Evolutionary conservation across 2,888 invertebrate genomes (phyloP), one percentile per base, ranked within the genome.

Genomic region (Stenodema calcarata): DNA sequence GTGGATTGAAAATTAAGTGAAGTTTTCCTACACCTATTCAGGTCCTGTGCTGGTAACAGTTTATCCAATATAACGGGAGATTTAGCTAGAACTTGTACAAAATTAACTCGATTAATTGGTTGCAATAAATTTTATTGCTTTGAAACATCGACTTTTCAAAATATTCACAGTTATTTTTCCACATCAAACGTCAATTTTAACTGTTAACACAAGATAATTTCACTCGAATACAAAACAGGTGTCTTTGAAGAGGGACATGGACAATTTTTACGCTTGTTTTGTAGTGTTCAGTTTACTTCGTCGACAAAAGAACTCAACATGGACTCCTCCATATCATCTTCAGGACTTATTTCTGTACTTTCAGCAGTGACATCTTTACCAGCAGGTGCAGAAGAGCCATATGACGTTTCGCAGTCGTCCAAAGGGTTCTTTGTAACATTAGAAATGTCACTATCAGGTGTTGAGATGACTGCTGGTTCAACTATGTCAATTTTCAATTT

Each of bases 261-360:
- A 50, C 4, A 50, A n/a, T 50, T 50, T n/a, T 50, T 50, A 18
- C 50, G 16, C 0, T n/a, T n/a, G 16, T 12, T 47, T 16, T 16
- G 16, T 16, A 16, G 28, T 9, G 7, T 30, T 76, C 54, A 81
- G 50, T 50, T 18, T 12, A 87, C 73, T 73, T 87, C 87, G 84
- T 87, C 87, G 6, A 87, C 87, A 84, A 87, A 87, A n/a, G 87
- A 87, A 41, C 44, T 87, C 42, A 87, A 73, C 87, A 87, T 86
- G 35, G 84, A 87, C 47, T 50, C 62, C 62, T 86, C 86, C 44
- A 70, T 9, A 0, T 86, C 80, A 44, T 86, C 42, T 9, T 44
- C 41, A 1, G 44, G 79, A 0, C 1, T n/a, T 16, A 0, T 50
- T 50, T 16, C 14, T 16, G 50, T 16, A 50, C n/a, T 50, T 16